Evolutionary conservation across 1,140 invertebrate genomes (phyloP).

Genomic region (Ctenoplectra terminalis): DNA sequence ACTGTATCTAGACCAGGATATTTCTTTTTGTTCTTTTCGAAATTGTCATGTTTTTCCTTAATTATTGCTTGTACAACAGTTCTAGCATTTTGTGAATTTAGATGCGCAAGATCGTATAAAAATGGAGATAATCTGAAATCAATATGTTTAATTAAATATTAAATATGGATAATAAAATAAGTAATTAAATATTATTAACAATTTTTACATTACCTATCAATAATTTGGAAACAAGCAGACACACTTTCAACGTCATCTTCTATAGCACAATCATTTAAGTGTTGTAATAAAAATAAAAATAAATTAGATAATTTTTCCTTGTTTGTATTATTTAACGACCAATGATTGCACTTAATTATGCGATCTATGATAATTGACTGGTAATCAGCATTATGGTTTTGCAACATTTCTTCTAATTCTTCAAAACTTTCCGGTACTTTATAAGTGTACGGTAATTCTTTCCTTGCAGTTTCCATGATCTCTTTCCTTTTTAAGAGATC

Average conservation of each 20-base stretch:
- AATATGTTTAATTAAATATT: constrained; percentile 31
- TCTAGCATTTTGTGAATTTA: constrained; percentile 87
- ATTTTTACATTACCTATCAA: constrained; percentile 78
- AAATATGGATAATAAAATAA: constrained; percentile 19
- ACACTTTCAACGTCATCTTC: constrained; percentile 82
- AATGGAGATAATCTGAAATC: constrained; percentile 85
- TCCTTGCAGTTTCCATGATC: constrained; percentile 85
- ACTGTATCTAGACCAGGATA: constrained; percentile 89
- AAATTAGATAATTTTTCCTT: constrained; percentile 89
- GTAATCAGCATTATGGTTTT: constrained; percentile 84
- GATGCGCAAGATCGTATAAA: constrained; percentile 89
- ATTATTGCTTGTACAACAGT: constrained; percentile 87
- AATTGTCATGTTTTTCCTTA: constrained; percentile 89
- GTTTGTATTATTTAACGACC: constrained; percentile 89
- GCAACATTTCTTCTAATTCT: constrained; percentile 86
- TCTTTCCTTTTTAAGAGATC: constrained; percentile 81
- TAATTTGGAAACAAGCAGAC: constrained; percentile 84
- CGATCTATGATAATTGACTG: constrained; percentile 90
- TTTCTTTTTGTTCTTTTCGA: constrained; percentile 84
- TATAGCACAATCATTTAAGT: constrained; percentile 85
- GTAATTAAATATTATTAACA: constrained; percentile 33
- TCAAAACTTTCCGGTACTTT: constrained; percentile 87
- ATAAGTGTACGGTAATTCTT: constrained; percentile 89
- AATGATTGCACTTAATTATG: constrained; percentile 94
- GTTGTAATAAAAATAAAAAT: constrained; percentile 89